Conservation (phyloP, 2,888 invertebrate species). For the Archaeoteleia sp. region DNA sequence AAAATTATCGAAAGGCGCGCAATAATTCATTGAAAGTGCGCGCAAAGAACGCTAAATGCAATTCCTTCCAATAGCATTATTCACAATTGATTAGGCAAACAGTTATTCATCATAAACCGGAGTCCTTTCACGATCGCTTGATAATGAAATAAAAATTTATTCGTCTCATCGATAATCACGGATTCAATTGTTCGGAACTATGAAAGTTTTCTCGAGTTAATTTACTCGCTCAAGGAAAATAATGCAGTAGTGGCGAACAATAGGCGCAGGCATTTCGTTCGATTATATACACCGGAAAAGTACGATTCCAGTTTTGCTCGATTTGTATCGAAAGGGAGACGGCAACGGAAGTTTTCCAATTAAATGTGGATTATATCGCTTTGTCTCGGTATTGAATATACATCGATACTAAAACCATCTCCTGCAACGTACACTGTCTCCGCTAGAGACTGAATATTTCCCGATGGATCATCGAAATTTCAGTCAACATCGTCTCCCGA, state of each 20-base stretch:
- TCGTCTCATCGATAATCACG: conserved; percentile 21
- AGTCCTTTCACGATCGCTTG: conserved; percentile 1
- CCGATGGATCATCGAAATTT: conserved; percentile 71
- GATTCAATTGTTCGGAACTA: conserved; percentile 44
- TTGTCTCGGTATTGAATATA: conserved; percentile 69
- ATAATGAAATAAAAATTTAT: conserved; percentile 31
- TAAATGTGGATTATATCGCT: conserved; percentile 74
- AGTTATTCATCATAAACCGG: background rate
- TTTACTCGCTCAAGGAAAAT: conserved; percentile 42
- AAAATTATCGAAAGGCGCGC: too few species aligned
- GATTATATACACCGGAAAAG: conserved; percentile 52
- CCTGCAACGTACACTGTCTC: conserved; percentile 58
- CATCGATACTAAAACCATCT: conserved; percentile 63
- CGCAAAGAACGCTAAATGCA: too few species aligned
- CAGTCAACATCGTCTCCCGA: conserved; percentile 71
- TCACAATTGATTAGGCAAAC: conserved; percentile 18
- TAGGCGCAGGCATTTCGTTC: conserved; percentile 40
- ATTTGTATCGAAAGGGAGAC: conserved; percentile 65
- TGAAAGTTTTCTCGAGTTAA: conserved; percentile 37
- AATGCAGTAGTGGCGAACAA: conserved; percentile 33
- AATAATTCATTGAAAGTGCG: too few species aligned
- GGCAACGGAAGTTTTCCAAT: conserved; percentile 72
- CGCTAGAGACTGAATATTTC: conserved; percentile 65
- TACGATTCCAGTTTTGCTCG: conserved; percentile 54
- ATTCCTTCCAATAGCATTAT: conserved; percentile 6